Percentiles rank a stretch among this genome's conserved stretches.
phyloP scores from a whole-genome alignment of 2,113 vertebrate genomes.

The Ariopsis seemanni region DNA sequence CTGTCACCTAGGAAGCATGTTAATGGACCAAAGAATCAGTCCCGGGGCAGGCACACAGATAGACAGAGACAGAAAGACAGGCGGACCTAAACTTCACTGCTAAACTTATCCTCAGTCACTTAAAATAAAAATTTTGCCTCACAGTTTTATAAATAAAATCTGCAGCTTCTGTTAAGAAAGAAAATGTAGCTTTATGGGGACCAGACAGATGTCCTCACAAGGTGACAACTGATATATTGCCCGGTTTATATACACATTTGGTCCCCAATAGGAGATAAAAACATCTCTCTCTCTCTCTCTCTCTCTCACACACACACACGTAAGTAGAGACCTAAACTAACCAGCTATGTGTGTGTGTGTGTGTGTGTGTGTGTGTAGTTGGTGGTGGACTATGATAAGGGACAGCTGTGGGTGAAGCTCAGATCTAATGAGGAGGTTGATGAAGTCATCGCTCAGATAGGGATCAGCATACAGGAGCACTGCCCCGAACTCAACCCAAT shows the following conservation, averaged over 20 bases:
- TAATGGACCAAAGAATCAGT: background rate
- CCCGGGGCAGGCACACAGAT: background rate
- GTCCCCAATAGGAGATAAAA: background rate
- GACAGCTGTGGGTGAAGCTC: constrained; percentile 81
- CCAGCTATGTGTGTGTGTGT: constrained; percentile 23
- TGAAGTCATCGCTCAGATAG: constrained; percentile 84
- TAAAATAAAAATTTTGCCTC: background rate
- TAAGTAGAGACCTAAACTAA: background rate
- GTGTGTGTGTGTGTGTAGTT: constrained; percentile 73
- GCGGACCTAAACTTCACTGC: background rate
- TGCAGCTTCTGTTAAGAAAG: background rate
- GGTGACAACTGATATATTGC: background rate
- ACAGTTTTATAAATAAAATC: background rate
- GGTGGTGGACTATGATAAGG: constrained; percentile 84
- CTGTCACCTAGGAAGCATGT: background rate
- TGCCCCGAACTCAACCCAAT: constrained; percentile 81
- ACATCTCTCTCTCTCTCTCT: background rate
- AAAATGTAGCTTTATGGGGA: background rate
- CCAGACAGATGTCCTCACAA: background rate
- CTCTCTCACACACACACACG: background rate
- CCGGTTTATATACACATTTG: background rate
- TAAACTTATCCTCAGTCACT: background rate
- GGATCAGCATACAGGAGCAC: constrained; percentile 80
- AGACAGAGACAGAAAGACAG: background rate
- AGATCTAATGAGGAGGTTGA: constrained; percentile 79